Evolutionary conservation across 2,888 invertebrate species (phyloP), one percentile per base, ranked within the genome.

Genomic region (Sphinx pinastri): DNA sequence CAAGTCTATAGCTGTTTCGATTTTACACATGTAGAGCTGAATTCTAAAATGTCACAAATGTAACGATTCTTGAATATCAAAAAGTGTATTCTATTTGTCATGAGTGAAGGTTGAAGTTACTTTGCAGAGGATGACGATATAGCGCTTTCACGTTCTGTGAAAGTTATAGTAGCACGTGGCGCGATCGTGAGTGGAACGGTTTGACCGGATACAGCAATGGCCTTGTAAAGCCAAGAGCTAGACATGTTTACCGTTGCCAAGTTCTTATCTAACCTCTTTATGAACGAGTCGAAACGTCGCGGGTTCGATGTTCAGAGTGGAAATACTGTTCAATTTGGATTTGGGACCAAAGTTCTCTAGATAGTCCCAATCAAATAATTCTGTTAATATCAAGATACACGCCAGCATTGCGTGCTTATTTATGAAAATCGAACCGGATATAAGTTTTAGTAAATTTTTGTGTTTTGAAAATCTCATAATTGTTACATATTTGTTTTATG

Each of bases 101-200:
- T 5, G 1, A 1, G 4, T 63, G 38, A 63, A 11, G 49, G 49
- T 49, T 63, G 19, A 47, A 19, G 13, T 47, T 63, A 1, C 5
- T 13, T 47, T 47, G 19, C 6, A 6, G 1, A 0, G 8, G 16
- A 49, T 0, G 13, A 19, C 3, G 10, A 6, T 49, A 49, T 25
- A 63, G 6, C 7, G 2, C 63, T 25, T 12, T 63, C 0, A 19
- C 6, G 7, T 49, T 63, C 2, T 19, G 49, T 11, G 47, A 19
- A 63, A 16, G 19, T 5, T 16, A 47, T 63, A 63, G 63, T 63
- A 63, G 63, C 63, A 63, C 63, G 63, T 63, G 63, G 11, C 13
- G 19, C 2, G 19, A 12, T 49, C 63, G 63, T 63, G 63, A 63
- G 63, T 16, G 63, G 49, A 63, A 63, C 47, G 47, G 49, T 49